A percentile compares a stretch with the other conserved stretches of the same genome.
These are phyloP conservation scores for Drosophila malerkotliana DNA, from an alignment of 1,140 invertebrate species.

Conservation along the genomic window DNA sequence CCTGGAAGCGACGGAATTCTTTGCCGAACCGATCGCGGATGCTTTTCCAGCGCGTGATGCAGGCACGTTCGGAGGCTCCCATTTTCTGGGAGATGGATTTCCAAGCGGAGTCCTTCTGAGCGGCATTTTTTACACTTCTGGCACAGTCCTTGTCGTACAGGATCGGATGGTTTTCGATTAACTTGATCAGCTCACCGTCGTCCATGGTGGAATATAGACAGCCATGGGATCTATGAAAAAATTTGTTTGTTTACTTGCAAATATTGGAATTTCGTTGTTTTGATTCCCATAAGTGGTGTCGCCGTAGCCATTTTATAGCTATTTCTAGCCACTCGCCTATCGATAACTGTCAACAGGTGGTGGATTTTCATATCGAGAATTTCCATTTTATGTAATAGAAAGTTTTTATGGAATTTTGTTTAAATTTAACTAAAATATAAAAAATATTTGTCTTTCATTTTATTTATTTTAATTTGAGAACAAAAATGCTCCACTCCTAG, in stretches of 20 bases:
- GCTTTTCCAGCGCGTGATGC: conserved; percentile 79
- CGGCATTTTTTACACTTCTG: conserved; percentile 60
- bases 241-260: background rate
- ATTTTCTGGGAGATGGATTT: conserved; percentile 61
- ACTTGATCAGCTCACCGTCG: conserved; percentile 61
- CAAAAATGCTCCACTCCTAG: background rate
- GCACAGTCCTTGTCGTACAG: conserved; percentile 72
- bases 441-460: too few species aligned
- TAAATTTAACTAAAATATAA: too few species aligned
- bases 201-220: conserved; percentile 35
- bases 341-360: background rate
- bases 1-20: conserved; percentile 71
- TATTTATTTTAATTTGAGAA: too few species aligned
- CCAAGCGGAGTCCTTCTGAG: conserved; percentile 71
- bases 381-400: too few species aligned
- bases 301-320: background rate
- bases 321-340: background rate
- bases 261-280: background rate
- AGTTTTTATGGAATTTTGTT: too few species aligned
- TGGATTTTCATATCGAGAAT: too few species aligned
- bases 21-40: conserved; percentile 75
- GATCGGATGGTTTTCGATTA: conserved; percentile 71
- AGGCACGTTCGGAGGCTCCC: conserved; percentile 67
- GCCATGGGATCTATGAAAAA: background rate
- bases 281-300: background rate